phyloP scores from a whole-genome alignment of 1,140 invertebrate species.

The Halyomorpha halys region DNA sequence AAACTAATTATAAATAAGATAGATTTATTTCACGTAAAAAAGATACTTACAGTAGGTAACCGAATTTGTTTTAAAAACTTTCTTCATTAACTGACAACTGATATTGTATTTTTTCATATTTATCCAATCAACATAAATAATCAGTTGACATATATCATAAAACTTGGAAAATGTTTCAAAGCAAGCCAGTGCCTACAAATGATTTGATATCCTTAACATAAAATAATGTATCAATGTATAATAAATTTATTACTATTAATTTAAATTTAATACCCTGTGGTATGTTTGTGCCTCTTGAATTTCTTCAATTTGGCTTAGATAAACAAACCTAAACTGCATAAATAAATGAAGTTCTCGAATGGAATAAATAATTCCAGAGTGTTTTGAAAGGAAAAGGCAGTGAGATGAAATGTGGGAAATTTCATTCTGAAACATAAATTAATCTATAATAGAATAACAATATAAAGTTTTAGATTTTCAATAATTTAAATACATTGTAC shows the following conservation, averaged over 20 bases:
- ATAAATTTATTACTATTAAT: no score
- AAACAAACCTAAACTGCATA: neutral
- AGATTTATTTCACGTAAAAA: no score
- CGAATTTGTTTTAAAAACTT: neutral
- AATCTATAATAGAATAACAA: no score
- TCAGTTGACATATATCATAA: slow-evolving; percentile 6
- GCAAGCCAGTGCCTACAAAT: neutral
- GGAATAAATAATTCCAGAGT: neutral
- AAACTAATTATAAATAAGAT: no score
- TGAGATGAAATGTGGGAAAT: no score
- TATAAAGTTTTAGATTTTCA: no score
- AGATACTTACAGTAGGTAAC: neutral
- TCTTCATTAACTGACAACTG: neutral
- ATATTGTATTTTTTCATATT: slow-evolving; percentile 1
- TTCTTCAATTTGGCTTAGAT: slow-evolving; percentile 2
- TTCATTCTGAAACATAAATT: no score
- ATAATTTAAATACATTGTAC: no score
- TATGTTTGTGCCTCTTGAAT: neutral
- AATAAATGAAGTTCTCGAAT: neutral
- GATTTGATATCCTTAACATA: neutral
- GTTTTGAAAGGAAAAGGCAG: neutral
- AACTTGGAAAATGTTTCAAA: neutral
- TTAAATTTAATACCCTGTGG: neutral
- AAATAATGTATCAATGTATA: no score
- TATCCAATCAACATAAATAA: neutral